phyloP scores from a whole-genome alignment of 2,888 invertebrate species.

The Pseudeuparius sepicola region DNA sequence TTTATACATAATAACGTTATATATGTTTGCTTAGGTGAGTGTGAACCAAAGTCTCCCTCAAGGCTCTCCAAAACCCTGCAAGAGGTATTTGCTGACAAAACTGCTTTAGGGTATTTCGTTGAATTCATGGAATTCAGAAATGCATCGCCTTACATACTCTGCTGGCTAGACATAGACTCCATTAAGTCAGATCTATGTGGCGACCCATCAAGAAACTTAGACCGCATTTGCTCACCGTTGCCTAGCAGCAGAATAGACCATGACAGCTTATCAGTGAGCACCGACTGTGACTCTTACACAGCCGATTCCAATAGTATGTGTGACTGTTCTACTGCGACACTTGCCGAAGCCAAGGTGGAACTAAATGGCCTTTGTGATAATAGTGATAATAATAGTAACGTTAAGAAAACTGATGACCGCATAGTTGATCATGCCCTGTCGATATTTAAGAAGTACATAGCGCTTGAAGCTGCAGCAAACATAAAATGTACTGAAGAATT shows the following conservation, averaged over 20 bases:
- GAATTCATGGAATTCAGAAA: constrained; percentile 76
- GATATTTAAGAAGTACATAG: constrained; percentile 70
- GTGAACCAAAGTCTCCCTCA: constrained; percentile 39
- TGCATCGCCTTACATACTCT: constrained; percentile 55
- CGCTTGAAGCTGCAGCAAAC: constrained; percentile 53
- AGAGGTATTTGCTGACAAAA: constrained; percentile 68
- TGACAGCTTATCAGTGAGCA: constrained; percentile 40
- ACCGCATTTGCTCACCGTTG: constrained; percentile 23
- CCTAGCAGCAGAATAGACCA: constrained; percentile 32
- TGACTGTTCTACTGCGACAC: constrained; percentile 30
- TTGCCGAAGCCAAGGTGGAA: constrained; percentile 24
- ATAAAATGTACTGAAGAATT: constrained; percentile 49
- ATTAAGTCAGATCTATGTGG: constrained; percentile 42
- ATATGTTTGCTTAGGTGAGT: too few relatives aligned
- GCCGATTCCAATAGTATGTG: constrained; percentile 36
- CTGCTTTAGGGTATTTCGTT: constrained; percentile 72
- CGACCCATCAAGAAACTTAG: constrained; percentile 12
- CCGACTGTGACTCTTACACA: constrained; percentile 39
- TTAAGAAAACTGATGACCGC: constrained; percentile 18
- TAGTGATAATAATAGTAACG: constrained; percentile 33
- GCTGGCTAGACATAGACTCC: constrained; percentile 67
- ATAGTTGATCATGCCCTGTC: constrained; percentile 52
- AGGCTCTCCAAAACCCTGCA: constrained; percentile 63
- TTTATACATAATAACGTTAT: too few relatives aligned
- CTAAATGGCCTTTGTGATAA: constrained; percentile 32